These are phyloP conservation scores for Erpornis zantholeuca DNA, from an alignment of 2,113 vertebrate species.

Conservation along the genomic window DNA sequence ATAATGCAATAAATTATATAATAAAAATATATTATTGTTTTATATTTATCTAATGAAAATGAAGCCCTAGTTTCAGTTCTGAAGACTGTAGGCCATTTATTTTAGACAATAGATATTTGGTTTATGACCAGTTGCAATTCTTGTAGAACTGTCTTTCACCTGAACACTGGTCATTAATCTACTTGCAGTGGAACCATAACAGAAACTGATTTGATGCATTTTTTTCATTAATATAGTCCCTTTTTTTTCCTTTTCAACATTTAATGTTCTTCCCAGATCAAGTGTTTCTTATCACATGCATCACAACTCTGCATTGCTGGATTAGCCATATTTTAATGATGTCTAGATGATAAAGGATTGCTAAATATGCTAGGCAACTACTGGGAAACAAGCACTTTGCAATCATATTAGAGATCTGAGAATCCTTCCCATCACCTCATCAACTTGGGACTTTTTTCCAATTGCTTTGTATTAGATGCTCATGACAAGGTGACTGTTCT, in stretches of 20 bases:
- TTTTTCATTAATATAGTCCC: background rate
- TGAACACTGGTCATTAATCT: background rate
- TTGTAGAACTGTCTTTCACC: background rate
- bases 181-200: background rate
- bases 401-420: background rate
- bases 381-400: background rate
- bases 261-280: background rate
- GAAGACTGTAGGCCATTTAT: background rate
- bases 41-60: background rate
- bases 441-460: background rate
- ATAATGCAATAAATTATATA: background rate
- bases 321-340: background rate
- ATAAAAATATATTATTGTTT: background rate
- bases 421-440: background rate
- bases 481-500: background rate
- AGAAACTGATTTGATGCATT: background rate
- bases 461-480: background rate
- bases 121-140: background rate
- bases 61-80: background rate
- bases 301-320: background rate
- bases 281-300: background rate
- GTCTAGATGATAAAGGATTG: background rate
- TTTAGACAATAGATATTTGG: background rate
- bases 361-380: background rate
- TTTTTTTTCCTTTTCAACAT: background rate